Percentiles rank a stretch among this genome's conserved stretches.
phyloP scores from a whole-genome alignment of 2,888 invertebrate genomes.

The Aphodius sticticus region DNA sequence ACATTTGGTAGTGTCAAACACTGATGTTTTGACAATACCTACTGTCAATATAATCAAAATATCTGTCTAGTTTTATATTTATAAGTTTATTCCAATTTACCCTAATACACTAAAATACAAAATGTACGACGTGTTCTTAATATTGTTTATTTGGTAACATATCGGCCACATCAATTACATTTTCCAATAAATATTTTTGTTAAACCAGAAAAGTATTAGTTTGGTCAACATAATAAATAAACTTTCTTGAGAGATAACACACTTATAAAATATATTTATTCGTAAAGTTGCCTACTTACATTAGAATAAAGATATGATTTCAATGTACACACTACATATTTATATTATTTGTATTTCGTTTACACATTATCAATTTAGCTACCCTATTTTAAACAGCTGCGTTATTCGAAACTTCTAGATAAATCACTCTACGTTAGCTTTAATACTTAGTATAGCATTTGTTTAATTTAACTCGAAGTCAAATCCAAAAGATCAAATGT shows the following conservation, averaged over 20 bases:
- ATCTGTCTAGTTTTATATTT: no score
- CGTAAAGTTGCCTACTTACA: not conserved
- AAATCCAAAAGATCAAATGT: not conserved
- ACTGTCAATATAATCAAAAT: no score
- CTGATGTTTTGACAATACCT: no score
- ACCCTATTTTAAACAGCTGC: not conserved
- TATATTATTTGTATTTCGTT: slow-evolving; percentile 18
- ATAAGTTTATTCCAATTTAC: not conserved
- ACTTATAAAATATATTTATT: not conserved
- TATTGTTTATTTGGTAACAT: not conserved
- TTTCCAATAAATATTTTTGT: not conserved
- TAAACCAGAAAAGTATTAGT: no score
- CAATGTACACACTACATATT: not conserved
- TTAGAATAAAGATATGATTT: not conserved
- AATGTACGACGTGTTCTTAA: not conserved
- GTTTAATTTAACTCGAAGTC: not conserved
- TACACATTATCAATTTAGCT: not conserved
- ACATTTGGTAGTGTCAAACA: no score
- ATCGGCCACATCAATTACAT: not conserved
- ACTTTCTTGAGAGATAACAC: not conserved
- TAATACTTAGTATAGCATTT: not conserved
- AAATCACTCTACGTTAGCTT: slow-evolving; percentile 6
- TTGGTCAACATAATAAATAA: not conserved
- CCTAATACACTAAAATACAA: not conserved
- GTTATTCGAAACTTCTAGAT: not conserved